Evolutionary conservation across 2,888 invertebrate species (phyloP), one percentile per base, ranked within the genome.

Genomic region (Brachypalpus laphriformis): DNA sequence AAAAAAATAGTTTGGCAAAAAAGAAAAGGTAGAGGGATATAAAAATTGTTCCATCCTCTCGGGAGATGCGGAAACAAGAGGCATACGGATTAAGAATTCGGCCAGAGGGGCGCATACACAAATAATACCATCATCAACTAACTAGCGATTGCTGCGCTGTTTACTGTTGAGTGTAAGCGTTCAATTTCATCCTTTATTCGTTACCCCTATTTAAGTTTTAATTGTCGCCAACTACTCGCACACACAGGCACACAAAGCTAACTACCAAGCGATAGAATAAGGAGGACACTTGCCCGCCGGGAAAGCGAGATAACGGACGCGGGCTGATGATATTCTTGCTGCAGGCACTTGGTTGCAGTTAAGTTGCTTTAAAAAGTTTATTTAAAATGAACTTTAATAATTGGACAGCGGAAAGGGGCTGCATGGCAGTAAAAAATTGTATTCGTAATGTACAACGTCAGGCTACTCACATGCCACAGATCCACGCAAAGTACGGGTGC

Each of bases 121-220:
- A 63, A 22, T 18, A 63, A 22, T 18, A 72, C 51, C 37, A 76
- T 65, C 66, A 71, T 66, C 71, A 82, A 72, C 77, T 82, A 82
- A 71, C 76, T 77, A 76, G 57, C 57, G 31, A 54, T 59, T 71
- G 71, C 22, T 31, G 40, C 70, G 54, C 54, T 61, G 70, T 63
- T 59, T 66, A 76, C 71, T 71, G 70, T 59, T 83, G 56, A 63
- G 49, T 74, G 72, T 72, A 77, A 78, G 42, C 56, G 68, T 56
- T 83, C 63, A 63, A 74, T 78, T 78, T 74, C 56, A 49, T 74
- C 78, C 78, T 70, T 75, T 83, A 78, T 78, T 80, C 75, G 83
- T 75, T 65, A 28, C 74, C 83, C 78, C 51, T 74, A 78, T 83
- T 70, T 70, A 83, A 78, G 63, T 78, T 80, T 78, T 83, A 83